Percentiles rank a stretch among this genome's conserved stretches.
phyloP scores from a whole-genome alignment of 92 coral and sea anemone genomes.

The Paragorgia papillata region DNA sequence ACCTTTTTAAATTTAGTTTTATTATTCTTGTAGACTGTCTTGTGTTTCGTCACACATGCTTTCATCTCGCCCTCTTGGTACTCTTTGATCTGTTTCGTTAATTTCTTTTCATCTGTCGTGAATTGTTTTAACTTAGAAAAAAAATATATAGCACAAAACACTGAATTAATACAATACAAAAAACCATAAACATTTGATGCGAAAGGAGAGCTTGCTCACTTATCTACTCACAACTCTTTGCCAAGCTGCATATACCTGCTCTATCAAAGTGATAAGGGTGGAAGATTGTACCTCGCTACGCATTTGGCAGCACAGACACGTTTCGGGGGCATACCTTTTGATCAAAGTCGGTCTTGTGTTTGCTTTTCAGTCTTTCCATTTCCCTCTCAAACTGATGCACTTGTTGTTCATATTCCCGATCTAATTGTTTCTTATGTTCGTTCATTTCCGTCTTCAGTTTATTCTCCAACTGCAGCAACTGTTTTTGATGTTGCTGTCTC shows the following conservation, averaged over 20 bases:
- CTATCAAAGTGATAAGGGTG: too few relatives aligned
- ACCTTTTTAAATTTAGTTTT: conserved; percentile 77
- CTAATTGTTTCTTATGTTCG: conserved; percentile 84
- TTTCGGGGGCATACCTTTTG: conserved; percentile 72
- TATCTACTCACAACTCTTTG: too few relatives aligned
- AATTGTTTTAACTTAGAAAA: conserved; percentile 66
- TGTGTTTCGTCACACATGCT: conserved; percentile 71
- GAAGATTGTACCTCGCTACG: too few relatives aligned
- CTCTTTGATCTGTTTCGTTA: conserved; percentile 81
- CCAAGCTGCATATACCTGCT: too few relatives aligned
- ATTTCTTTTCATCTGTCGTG: conserved; percentile 79
- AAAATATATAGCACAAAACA: neutral
- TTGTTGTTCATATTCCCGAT: conserved; percentile 93
- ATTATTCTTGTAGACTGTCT: conserved; percentile 89
- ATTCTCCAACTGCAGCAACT: conserved; percentile 78
- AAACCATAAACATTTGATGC: too few relatives aligned
- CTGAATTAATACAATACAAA: neutral
- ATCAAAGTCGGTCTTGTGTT: conserved; percentile 93
- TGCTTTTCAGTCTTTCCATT: conserved; percentile 78
- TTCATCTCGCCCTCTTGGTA: conserved; percentile 88
- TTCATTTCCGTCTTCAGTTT: conserved; percentile 91
- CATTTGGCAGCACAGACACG: neutral
- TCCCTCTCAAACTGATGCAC: conserved; percentile 98
- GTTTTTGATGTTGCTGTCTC: conserved; percentile 90
- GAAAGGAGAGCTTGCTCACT: too few relatives aligned